Evolutionary conservation across 2,888 invertebrate species (phyloP), one percentile per base, ranked within the genome.

Genomic region (Rosalia funebris): DNA sequence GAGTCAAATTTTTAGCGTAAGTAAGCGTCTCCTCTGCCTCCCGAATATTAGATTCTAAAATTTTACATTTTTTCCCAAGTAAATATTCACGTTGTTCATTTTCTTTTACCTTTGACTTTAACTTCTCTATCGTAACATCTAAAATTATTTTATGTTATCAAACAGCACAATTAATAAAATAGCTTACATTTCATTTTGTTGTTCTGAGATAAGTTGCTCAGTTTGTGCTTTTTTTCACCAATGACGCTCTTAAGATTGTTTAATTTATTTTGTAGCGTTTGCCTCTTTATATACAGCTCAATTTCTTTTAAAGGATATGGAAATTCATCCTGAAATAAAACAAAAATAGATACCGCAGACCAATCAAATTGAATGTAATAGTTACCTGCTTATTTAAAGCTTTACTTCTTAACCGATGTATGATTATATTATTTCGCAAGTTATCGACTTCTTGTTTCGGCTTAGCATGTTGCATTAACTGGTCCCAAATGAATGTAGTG

Each of bases 401-500:
- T 57, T 68, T 70, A n/a, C 47, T 50, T 46, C 60, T 61, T 15
- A 73, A 55, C 32, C 70, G 61, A 42, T 67, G 57, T 12, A 71
- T 61, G 41, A 72, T 56, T 44, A 73, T 60, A 52, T 71, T 69
- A 31, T 63, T 63, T 20, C 58, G 63, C 3, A 71, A 68, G 36
- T 58, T 39, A 12, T 63, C 60, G 2, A 66, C 69, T 56, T 71
- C 68, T 54, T 63, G 57, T 50, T 66, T 70, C 1, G 67, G 65
- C 44, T 48, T 61, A 10, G 62, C 58, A 52, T 68, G 71, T 37
- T 70, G 45, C 45, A 67, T 65, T 12, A 74, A 19, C 25, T 72
- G 68, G 46, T 72, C 68, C 73, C 73, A 73, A 37, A 73, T 57
- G 47, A 69, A 69, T 20, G 62, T 62, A 12, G 70, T 73, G 11